A percentile compares a stretch with the other conserved stretches of the same genome.
Conservation (phyloP, 2,797 vertebrate species). For the Falco rusticolus region DNA sequence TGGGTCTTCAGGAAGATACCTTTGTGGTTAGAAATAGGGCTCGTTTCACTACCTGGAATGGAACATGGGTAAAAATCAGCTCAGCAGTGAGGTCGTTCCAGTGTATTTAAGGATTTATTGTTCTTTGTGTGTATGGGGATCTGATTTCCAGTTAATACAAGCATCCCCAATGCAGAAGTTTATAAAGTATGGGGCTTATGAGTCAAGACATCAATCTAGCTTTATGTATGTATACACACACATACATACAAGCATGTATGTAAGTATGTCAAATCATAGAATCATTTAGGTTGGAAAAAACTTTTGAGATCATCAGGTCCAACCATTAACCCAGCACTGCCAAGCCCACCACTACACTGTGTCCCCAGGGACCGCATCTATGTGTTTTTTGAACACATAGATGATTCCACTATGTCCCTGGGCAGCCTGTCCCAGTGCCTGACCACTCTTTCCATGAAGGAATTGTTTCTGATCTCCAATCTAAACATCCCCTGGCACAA, state of each 20-base stretch:
- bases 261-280: background rate
- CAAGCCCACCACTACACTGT: too few relatives aligned
- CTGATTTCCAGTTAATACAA: background rate
- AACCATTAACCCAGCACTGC: too few relatives aligned
- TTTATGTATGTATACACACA: background rate
- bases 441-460: too few relatives aligned
- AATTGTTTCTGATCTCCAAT: too few relatives aligned
- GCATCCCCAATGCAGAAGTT: background rate
- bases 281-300: too few relatives aligned
- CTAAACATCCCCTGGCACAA: too few relatives aligned
- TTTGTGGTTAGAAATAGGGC: background rate
- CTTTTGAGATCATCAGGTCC: too few relatives aligned
- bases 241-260: background rate
- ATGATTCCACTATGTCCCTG: too few relatives aligned
- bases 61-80: background rate
- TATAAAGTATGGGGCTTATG: background rate
- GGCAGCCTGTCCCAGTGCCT: too few relatives aligned
- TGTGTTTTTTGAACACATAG: too few relatives aligned
- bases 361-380: too few relatives aligned
- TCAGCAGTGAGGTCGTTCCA: background rate
- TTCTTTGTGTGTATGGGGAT: background rate
- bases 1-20: background rate
- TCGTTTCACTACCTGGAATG: background rate
- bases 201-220: background rate
- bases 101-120: background rate